These are phyloP conservation scores for Melinaea menophilus DNA, from an alignment of 2,888 invertebrate genomes.

Conservation along the genomic window DNA sequence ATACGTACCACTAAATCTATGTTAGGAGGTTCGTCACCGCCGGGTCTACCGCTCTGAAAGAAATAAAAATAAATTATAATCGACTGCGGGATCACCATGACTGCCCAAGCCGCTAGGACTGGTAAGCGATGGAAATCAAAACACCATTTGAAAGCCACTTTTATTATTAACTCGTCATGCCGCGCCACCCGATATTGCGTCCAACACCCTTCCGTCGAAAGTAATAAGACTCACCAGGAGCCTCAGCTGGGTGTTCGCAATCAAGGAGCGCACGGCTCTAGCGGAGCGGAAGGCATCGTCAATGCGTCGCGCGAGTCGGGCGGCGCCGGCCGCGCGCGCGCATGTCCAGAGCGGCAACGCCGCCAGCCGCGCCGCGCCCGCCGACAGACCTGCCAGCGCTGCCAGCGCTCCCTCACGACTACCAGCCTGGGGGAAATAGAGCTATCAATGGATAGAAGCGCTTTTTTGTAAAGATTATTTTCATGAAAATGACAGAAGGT, in stretches of 20 bases:
- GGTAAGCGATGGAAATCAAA: no score
- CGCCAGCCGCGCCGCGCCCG: slow-evolving; percentile 79
- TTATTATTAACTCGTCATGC: neutral
- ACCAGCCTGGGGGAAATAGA: slow-evolving; percentile 61
- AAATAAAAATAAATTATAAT: slow-evolving; percentile 12
- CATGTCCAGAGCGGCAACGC: slow-evolving; percentile 92
- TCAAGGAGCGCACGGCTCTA: slow-evolving; percentile 56
- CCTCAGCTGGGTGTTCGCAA: slow-evolving; percentile 82
- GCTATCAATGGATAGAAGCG: neutral
- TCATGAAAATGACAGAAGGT: neutral
- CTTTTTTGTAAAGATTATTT: neutral
- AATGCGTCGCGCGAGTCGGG: slow-evolving; percentile 84
- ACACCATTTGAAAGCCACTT: neutral
- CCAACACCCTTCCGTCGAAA: neutral
- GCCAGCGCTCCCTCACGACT: slow-evolving; percentile 78
- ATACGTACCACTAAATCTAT: slow-evolving; percentile 60
- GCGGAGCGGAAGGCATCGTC: slow-evolving; percentile 81
- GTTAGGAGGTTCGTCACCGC: slow-evolving; percentile 81
- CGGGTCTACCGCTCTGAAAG: slow-evolving; percentile 86
- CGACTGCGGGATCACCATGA: no score
- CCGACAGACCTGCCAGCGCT: slow-evolving; percentile 78
- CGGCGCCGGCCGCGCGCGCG: slow-evolving; percentile 84
- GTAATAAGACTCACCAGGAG: slow-evolving; percentile 79
- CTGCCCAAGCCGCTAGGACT: no score
- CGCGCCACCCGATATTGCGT: no score